Conservation (phyloP, 2,888 invertebrate species). For the Lasioglossum morio region DNA sequence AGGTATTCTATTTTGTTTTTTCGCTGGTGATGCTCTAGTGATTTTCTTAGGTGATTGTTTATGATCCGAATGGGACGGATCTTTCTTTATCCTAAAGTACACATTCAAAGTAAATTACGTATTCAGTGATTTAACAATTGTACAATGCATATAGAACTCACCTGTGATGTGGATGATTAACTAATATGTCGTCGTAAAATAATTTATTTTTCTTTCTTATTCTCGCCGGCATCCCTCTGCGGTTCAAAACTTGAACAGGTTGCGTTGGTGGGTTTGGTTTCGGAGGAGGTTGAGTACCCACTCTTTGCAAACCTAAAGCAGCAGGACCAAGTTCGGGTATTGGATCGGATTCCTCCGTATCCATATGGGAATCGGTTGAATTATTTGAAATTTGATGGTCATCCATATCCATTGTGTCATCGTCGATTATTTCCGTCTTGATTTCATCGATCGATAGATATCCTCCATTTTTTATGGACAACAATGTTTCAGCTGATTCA, state of each 20-base stretch:
- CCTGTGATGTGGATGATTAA: conserved; percentile 91
- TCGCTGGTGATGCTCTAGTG: conserved; percentile 86
- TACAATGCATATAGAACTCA: conserved; percentile 69
- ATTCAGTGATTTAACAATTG: not conserved
- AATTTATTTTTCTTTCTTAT: conserved; percentile 95
- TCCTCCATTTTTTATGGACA: conserved; percentile 87
- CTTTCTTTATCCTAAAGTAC: conserved; percentile 80
- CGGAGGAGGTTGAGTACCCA: conserved; percentile 91
- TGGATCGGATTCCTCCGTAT: conserved; percentile 89
- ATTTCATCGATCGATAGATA: conserved; percentile 80
- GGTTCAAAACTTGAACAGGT: conserved; percentile 92
- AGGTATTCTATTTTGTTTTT: conserved; percentile 78
- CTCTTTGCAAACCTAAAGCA: conserved; percentile 92
- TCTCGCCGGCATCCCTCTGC: conserved; percentile 95
- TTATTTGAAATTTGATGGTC: conserved; percentile 83
- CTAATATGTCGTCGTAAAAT: conserved; percentile 95
- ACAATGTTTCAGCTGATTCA: conserved; percentile 86
- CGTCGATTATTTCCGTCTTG: conserved; percentile 76
- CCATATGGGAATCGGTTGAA: conserved; percentile 82
- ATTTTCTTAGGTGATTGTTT: conserved; percentile 89
- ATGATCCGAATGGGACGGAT: conserved; percentile 77
- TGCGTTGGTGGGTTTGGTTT: conserved; percentile 89
- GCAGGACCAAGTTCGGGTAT: conserved; percentile 91
- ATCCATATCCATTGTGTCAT: conserved; percentile 88
- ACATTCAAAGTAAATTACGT: not conserved